Evolutionary conservation across 2,113 vertebrate genomes (phyloP), one percentile per base, ranked within the genome.

Genomic region (Trematocara unimaculatum): DNA sequence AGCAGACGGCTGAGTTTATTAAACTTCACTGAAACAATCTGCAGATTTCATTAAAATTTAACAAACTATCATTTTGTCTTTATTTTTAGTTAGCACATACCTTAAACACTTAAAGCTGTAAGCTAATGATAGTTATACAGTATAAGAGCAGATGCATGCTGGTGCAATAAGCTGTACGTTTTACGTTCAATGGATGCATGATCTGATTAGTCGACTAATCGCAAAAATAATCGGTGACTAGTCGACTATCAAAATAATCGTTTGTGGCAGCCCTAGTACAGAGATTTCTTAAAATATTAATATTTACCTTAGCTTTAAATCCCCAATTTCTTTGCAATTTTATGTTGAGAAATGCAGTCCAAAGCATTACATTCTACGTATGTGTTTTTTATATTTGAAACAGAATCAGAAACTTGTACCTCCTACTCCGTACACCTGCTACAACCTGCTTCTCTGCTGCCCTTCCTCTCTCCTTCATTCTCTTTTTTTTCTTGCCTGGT

Each of bases 341-440:
- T 45, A 15, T 1, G 5, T 74, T 49, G 4, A 29, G 9, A 49
- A 74, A 18, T 49, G 6, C 15, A 29, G 14, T 47, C 20, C 0
- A 29, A 47, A 0, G 6, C 8, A 29, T 74, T 74, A 1, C 40
- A 47, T 10, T 74, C 8, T 0, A 45, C 1, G 0, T 47, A 14
- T 47, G 20, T 45, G 3, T 42, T 72, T 33, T 72, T 38, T 8
- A 38, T 4, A 26, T 7, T 45, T 72, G 8, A 72, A 26, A 49
- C 26, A 4, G 6, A 47, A 18, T 18, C 23, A 29, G 23, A 47
- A 29, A 29, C 40, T 3, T 67, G 18, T n/a, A 38, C 62, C 62
- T 67, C n/a, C 3, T 67, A 0, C 64, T 70, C 38, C 3, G 1
- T 49, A 29, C 23, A 12, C 42, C 15, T 49, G 9, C 42, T 18